Percentiles rank a stretch among this genome's conserved stretches.
These are phyloP conservation scores for Eretmodus cyanostictus DNA, from an alignment of 2,113 vertebrate genomes.

Conservation along the genomic window DNA sequence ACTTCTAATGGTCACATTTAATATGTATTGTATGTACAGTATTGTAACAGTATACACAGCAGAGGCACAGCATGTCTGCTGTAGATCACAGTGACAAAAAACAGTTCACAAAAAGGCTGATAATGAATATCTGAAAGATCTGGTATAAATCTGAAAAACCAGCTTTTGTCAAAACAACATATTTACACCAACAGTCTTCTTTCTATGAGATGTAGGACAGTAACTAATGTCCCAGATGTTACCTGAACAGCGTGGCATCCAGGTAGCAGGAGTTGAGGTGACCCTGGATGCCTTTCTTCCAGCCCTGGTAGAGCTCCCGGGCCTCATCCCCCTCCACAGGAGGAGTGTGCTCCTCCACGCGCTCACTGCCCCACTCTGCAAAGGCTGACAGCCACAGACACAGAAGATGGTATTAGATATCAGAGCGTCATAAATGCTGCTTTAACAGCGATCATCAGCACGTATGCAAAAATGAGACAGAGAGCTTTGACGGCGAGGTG, in stretches of 20 bases:
- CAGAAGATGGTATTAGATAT: neutral
- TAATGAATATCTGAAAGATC: neutral
- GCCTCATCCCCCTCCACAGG: conserved; percentile 59
- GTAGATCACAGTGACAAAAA: neutral
- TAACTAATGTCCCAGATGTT: neutral
- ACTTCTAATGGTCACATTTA: neutral
- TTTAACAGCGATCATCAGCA: neutral
- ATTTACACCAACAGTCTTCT: neutral
- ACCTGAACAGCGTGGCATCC: conserved; percentile 77
- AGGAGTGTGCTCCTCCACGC: conserved; percentile 74
- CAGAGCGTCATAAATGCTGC: neutral
- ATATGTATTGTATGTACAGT: neutral
- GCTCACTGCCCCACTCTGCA: conserved; percentile 75
- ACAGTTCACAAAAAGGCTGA: no score
- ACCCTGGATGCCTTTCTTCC: conserved; percentile 82
- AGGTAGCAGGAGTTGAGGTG: conserved; percentile 84
- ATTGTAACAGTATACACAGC: neutral
- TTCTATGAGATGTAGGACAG: neutral
- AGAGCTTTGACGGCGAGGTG: neutral
- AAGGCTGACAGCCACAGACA: conserved; percentile 59
- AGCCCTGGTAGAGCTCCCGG: conserved; percentile 65
- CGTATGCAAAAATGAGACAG: neutral
- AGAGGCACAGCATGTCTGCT: neutral
- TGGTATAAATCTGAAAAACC: neutral
- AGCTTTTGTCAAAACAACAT: neutral